These are phyloP conservation scores for Hoplias malabaricus DNA, from an alignment of 2,113 vertebrate species.

Conservation along the genomic window DNA sequence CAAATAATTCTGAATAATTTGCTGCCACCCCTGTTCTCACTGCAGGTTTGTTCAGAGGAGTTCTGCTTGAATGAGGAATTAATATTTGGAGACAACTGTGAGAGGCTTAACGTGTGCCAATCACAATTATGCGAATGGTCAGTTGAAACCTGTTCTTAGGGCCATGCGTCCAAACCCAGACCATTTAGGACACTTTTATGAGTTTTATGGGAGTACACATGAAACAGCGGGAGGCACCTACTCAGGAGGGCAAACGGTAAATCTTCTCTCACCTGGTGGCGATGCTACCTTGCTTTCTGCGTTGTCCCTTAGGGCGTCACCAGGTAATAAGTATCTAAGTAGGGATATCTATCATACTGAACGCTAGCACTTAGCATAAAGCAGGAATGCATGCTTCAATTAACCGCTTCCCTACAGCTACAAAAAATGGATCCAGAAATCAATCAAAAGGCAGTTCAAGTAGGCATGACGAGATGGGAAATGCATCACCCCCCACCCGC, in stretches of 20 bases:
- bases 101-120: too few relatives aligned
- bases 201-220: background rate
- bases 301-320: slow-evolving; percentile 32
- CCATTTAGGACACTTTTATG: background rate
- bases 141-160: too few relatives aligned
- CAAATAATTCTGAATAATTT: too few relatives aligned
- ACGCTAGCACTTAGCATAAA: slow-evolving; percentile 34
- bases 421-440: slow-evolving; percentile 34
- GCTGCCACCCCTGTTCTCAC: too few relatives aligned
- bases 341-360: slow-evolving; percentile 46
- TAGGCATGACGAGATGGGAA: slow-evolving; percentile 27
- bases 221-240: background rate
- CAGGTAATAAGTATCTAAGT: slow-evolving; percentile 39
- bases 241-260: slow-evolving; percentile 21
- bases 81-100: too few relatives aligned
- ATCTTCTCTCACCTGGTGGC: slow-evolving; percentile 23
- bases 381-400: slow-evolving; percentile 34
- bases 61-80: too few relatives aligned
- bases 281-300: slow-evolving; percentile 25
- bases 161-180: too few relatives aligned
- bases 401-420: slow-evolving; percentile 36
- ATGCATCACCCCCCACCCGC: background rate
- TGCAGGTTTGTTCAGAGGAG: too few relatives aligned
- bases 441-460: slow-evolving; percentile 38
- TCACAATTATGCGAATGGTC: too few relatives aligned